Evolutionary conservation across 2,888 invertebrate species (phyloP).

Genomic region (Eupithecia subfuscata): DNA sequence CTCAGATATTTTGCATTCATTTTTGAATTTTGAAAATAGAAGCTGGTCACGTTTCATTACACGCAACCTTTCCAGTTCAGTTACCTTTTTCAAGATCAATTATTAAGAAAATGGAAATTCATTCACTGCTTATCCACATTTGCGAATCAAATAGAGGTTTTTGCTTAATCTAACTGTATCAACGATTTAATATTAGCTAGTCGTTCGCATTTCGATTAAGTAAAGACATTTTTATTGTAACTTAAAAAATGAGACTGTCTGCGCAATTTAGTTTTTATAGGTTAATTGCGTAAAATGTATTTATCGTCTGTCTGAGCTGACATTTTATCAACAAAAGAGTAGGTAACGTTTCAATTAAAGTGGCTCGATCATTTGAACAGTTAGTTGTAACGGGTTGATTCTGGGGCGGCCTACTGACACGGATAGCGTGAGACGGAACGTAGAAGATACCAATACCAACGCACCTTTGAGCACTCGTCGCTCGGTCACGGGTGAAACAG

Average conservation of each 20-base stretch:
- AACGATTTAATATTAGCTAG: neutral
- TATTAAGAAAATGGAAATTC: constrained; percentile 10
- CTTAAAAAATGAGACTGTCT: neutral
- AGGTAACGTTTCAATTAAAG: constrained; percentile 59
- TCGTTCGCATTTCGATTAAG: neutral
- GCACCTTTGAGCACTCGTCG: constrained; percentile 44
- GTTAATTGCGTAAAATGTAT: constrained; percentile 34
- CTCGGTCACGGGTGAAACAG: constrained; percentile 36
- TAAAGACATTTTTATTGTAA: neutral
- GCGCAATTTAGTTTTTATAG: constrained; percentile 19
- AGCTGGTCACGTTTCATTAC: neutral
- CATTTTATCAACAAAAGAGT: constrained; percentile 63
- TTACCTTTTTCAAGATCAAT: neutral
- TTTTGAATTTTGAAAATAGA: constrained; percentile 6
- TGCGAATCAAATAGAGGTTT: constrained; percentile 4
- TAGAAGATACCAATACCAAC: constrained; percentile 49
- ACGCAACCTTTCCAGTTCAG: neutral
- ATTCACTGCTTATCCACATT: neutral
- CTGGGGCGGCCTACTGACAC: constrained; percentile 80
- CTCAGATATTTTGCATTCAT: neutral
- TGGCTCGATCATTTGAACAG: constrained; percentile 72
- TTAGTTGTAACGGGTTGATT: constrained; percentile 79
- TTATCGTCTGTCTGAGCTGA: constrained; percentile 48
- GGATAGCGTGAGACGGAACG: constrained; percentile 65
- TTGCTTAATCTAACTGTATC: constrained; percentile 17